Percentiles rank a stretch among this genome's conserved stretches.
Conservation (phyloP, 2,113 vertebrate species). For the Cryptoleucopteryx plumbea region DNA sequence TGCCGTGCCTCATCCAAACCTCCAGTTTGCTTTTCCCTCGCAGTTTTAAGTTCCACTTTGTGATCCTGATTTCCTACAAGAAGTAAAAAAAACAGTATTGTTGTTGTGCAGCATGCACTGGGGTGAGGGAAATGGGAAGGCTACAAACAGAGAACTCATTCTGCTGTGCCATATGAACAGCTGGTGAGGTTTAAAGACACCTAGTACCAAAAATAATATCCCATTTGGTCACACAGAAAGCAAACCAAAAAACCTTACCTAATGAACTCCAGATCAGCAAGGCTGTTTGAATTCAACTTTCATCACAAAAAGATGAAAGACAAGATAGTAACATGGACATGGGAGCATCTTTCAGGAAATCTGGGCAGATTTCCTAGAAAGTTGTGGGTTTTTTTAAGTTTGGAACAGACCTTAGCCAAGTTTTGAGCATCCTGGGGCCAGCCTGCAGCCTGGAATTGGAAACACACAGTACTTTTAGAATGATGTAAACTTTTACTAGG, state of each 20-base stretch:
- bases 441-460: background rate
- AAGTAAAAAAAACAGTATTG: background rate
- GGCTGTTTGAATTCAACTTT: background rate
- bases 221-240: background rate
- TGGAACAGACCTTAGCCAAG: background rate
- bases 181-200: background rate
- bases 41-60: background rate
- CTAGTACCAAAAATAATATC: background rate
- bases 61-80: background rate
- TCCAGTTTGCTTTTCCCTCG: background rate
- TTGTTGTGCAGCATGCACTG: background rate
- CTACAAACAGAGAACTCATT: background rate
- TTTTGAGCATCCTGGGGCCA: background rate
- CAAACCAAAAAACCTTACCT: background rate
- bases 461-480: background rate
- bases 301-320: background rate
- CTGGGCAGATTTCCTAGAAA: background rate
- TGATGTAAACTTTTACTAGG: background rate
- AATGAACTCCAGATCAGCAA: background rate
- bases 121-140: background rate
- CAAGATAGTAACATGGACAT: background rate
- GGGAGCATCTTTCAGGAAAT: background rate
- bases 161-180: background rate
- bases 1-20: background rate
- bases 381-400: background rate